Conservation (phyloP, 2,888 invertebrate species). For the Tetranychus piercei region DNA sequence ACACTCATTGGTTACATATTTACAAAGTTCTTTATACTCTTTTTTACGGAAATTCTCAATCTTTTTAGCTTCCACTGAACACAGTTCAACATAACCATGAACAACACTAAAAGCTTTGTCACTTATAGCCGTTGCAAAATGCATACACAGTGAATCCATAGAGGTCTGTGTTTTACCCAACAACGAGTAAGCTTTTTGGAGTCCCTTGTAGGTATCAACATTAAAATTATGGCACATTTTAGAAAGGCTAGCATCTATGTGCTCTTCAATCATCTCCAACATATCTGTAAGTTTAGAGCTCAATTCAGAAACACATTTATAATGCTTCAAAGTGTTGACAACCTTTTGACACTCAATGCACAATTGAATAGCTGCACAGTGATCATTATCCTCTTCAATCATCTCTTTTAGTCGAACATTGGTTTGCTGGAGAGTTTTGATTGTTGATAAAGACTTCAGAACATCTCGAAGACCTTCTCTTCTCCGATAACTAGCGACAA, state of each 20-base stretch:
- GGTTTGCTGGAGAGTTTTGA: slow-evolving; percentile 63
- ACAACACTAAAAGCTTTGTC: slow-evolving; percentile 36
- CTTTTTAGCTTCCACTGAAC: slow-evolving; percentile 24
- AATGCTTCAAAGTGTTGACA: slow-evolving; percentile 64
- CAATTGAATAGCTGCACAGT: slow-evolving; percentile 71
- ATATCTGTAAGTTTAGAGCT: slow-evolving; percentile 73
- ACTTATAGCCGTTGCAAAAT: slow-evolving; percentile 74
- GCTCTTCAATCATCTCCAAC: slow-evolving; percentile 70
- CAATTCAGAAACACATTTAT: slow-evolving; percentile 65
- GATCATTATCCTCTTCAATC: slow-evolving; percentile 55
- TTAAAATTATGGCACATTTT: slow-evolving; percentile 38
- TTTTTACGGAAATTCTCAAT: slow-evolving; percentile 36
- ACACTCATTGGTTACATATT: slow-evolving; percentile 40
- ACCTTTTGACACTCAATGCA: slow-evolving; percentile 69
- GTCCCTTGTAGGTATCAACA: slow-evolving; percentile 51
- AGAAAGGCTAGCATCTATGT: slow-evolving; percentile 65
- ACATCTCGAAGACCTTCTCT: slow-evolving; percentile 61
- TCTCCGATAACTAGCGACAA: slow-evolving; percentile 75
- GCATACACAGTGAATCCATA: slow-evolving; percentile 85
- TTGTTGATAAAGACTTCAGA: slow-evolving; percentile 55
- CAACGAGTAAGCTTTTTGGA: slow-evolving; percentile 68
- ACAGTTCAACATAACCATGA: slow-evolving; percentile 39
- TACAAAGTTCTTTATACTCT: slow-evolving; percentile 53
- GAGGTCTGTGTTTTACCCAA: slow-evolving; percentile 78
- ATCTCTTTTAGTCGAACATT: slow-evolving; percentile 64